Percentiles rank a stretch among this genome's conserved stretches.
These are phyloP conservation scores for Cosmia trapezina DNA, from an alignment of 2,888 invertebrate genomes.

Conservation along the genomic window DNA sequence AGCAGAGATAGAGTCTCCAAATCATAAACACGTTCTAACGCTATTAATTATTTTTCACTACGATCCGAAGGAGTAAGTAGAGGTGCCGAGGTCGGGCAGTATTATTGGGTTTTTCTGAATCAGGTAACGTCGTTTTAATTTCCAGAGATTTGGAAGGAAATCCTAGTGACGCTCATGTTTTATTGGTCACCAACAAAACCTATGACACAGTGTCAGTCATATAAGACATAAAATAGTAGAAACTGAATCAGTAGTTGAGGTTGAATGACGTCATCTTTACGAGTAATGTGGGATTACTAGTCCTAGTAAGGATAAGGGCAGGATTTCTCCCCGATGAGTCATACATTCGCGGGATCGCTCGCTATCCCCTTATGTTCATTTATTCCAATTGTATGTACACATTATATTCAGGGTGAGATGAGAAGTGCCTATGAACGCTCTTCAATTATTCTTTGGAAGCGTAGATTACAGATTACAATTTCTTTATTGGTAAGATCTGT, in stretches of 20 bases:
- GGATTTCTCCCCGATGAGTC: slow-evolving; percentile 35
- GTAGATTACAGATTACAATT: neutral
- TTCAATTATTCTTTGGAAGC: neutral
- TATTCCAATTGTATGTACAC: slow-evolving; percentile 3
- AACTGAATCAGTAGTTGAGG: slow-evolving; percentile 39
- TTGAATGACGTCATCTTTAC: slow-evolving; percentile 38
- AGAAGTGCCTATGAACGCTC: neutral
- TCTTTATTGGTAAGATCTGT: neutral
- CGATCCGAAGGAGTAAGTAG: too few relatives aligned
- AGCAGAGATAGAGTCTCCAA: neutral
- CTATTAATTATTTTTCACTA: too few relatives aligned
- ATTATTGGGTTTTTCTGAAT: too few relatives aligned
- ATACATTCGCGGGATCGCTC: neutral
- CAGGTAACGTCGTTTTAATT: too few relatives aligned
- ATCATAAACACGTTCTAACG: neutral
- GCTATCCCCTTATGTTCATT: slow-evolving; percentile 13
- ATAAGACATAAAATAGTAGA: slow-evolving; percentile 6
- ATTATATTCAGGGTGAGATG: neutral
- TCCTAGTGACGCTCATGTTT: neutral
- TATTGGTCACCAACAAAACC: slow-evolving; percentile 4
- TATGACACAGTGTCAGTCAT: neutral
- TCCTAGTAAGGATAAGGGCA: slow-evolving; percentile 22
- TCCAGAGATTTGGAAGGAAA: neutral
- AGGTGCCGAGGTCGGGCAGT: too few relatives aligned
- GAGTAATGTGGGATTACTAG: slow-evolving; percentile 16